These are phyloP conservation scores for Onthophagus taurus DNA, from an alignment of 1,140 invertebrate species.

Conservation along the genomic window DNA sequence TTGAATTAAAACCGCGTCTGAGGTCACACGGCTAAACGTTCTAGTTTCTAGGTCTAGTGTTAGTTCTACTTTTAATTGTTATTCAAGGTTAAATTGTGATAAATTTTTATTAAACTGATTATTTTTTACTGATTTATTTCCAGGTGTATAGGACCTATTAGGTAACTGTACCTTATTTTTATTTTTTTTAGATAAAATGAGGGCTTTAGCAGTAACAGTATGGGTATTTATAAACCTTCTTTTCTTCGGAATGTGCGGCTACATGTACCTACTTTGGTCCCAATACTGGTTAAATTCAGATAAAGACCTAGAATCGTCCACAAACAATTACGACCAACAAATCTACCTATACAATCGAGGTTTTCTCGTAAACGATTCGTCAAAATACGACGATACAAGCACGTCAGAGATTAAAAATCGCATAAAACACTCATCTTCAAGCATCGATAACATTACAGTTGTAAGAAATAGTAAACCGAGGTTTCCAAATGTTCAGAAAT, in stretches of 20 bases:
- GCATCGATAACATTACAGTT: conserved; percentile 31
- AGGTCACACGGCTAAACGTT: no score
- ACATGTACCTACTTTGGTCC: conserved; percentile 59
- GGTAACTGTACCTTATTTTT: no score
- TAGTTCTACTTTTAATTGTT: no score
- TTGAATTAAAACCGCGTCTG: no score
- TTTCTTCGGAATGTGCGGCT: conserved; percentile 59
- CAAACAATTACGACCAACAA: conserved; percentile 34
- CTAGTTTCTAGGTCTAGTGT: no score
- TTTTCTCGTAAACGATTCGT: conserved; percentile 25
- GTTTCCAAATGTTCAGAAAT: conserved; percentile 45
- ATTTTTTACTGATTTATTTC: no score
- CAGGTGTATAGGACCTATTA: no score
- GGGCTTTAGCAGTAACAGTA: conserved; percentile 52
- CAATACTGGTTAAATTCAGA: conserved; percentile 56
- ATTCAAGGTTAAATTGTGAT: no score
- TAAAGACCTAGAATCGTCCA: conserved; percentile 37
- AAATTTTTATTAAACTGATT: no score
- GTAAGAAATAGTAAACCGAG: conserved; percentile 42
- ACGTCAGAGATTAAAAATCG: conserved; percentile 23
- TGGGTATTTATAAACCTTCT: conserved; percentile 62
- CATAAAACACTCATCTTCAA: conserved; percentile 31
- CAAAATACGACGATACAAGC: conserved; percentile 12
- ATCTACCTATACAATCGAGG: conserved; percentile 36
- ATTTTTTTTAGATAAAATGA: conserved; percentile 39